Base-by-base conservation (phyloP, 1,140 invertebrate species). In the Akabosia matsudoensis region DNA sequence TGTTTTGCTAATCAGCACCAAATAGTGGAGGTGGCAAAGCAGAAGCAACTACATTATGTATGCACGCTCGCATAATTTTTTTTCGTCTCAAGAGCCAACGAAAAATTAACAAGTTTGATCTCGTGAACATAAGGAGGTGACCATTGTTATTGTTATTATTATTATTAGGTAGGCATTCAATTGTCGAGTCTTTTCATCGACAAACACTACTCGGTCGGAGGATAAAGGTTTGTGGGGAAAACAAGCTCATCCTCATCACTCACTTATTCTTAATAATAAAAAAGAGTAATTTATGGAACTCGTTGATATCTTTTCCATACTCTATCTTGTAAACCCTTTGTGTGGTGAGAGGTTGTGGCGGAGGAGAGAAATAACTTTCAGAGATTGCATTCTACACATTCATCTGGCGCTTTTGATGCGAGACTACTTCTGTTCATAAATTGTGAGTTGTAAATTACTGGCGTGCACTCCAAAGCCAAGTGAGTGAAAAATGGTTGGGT, bases 101-200 rank as follows among this genome's bases (percentile, higher is more conserved):
- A 61, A 7, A 67, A 67, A 67, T 67, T 67, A 67, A 67, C 61
- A 67, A 67, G 61, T 28, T 67, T 67, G 61, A 67, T 67, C 61
- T 67, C 7, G 54, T 16, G 18, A 45, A 18, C 7, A n/a, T 3
- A 22, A n/a, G 14, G 54, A 61, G 54, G 24, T 61, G 54, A 61
- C 14, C 54, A 14, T 61, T n/a, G 10, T n/a, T 51, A 51, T n/a
- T 51, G n/a, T 51, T 13, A 51, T 51, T 10, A 10, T 51, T 51
- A 13, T 51, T n/a, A 51, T n/a, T 51, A 10, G 10, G 45, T n/a
- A 10, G 14, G 14, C 54, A 16, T 10, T 61, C 54, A n/a, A 10
- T 61, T 22, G 54, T 61, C n/a, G 14, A 61, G 13, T 61, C 54
- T 14, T 24, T 61, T 61, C 14, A 61, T 61, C 24, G 10, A 13